Conservation (phyloP, 2,888 invertebrate species). For the Protodeltote pygarga region DNA sequence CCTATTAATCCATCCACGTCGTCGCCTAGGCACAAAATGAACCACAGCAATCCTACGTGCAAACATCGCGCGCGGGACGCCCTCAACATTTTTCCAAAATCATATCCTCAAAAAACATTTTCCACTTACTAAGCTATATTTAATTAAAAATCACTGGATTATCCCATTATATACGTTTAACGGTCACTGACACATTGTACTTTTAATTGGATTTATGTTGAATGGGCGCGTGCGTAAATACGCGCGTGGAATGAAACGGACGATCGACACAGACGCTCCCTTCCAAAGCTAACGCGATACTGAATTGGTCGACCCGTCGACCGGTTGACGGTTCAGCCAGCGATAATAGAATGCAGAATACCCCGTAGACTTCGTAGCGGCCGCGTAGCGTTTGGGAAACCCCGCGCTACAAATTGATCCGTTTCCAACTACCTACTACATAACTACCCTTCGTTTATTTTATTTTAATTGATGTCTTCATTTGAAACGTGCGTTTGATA, state of each 20-base stretch:
- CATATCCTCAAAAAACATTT: slow-evolving; percentile 76
- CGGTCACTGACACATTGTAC: slow-evolving; percentile 67
- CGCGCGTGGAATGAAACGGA: slow-evolving; percentile 50
- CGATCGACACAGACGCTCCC: slow-evolving; percentile 52
- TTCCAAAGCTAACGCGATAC: slow-evolving; percentile 66
- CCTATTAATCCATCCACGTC: slow-evolving; percentile 79
- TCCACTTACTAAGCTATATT: slow-evolving; percentile 61
- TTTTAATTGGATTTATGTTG: slow-evolving; percentile 77
- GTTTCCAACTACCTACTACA: slow-evolving; percentile 56
- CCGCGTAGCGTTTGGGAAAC: slow-evolving; percentile 65
- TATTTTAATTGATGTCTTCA: slow-evolving; percentile 37
- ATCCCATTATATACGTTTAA: slow-evolving; percentile 61
- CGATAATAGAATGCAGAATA: slow-evolving; percentile 24
- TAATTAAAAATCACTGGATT: slow-evolving; percentile 62
- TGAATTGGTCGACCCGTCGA: slow-evolving; percentile 49
- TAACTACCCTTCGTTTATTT: slow-evolving; percentile 26
- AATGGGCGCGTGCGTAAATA: slow-evolving; percentile 71
- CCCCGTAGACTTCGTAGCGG: slow-evolving; percentile 58
- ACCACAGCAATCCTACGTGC: slow-evolving; percentile 74
- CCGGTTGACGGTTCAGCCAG: too few species aligned
- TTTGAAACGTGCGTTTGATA: slow-evolving; percentile 28
- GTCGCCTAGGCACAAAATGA: slow-evolving; percentile 58
- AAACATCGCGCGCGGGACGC: slow-evolving; percentile 70
- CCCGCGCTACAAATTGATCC: slow-evolving; percentile 67
- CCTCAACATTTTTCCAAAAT: slow-evolving; percentile 81